Base-by-base conservation (phyloP, 1,140 invertebrate genomes). In the Lordiphosa mommai region DNA sequence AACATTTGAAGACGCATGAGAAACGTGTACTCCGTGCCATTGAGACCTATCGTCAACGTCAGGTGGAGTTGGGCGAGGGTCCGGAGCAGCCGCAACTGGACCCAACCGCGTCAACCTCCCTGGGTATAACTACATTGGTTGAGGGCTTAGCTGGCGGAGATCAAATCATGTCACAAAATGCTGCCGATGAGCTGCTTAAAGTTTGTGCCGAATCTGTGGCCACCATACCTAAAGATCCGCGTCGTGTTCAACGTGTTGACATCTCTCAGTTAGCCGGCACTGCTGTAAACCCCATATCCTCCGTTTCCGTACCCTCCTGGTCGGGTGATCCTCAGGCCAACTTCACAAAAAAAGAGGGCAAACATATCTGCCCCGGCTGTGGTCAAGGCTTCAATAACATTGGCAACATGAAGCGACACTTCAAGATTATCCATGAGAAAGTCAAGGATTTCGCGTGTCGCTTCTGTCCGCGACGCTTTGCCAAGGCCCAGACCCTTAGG, bases 1-100 rank as follows among this genome's bases (percentile, higher is more conserved):
- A 88, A 47, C 86, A 88, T 67, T 47, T 88, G n/a, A 86, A 88
- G 50, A 88, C 86, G 17, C 86, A 88, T 41, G 86, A 88, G 41
- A 88, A 88, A 33, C 76, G 86, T 9, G 86, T 88, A 5, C 38
- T 88, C 1, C 57, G 86, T 0, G 86, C 86, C 16, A 88, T 88
- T 13, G 86, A 88, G 16, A 88, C 86, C 2, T 87, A 88, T 41
- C 74, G 86, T 0, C 86, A 88, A 43, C 66, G 86, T 2, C 86
- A 88, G 56, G 80, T 86, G 32, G 80, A 87, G 17, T 67, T 74
- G 10, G 85, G 74, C 2, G 80, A 85, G 20, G 76, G 76, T 0
- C 52, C 47, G n/a, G 10, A 52, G 5, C 40, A 1, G 10, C 47
- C 4, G 57, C 46, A 20, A 29, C 9, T 44, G 29, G 36, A 44